Evolutionary conservation across 2,797 vertebrate genomes (phyloP).

Genomic region (Poecile montanus): DNA sequence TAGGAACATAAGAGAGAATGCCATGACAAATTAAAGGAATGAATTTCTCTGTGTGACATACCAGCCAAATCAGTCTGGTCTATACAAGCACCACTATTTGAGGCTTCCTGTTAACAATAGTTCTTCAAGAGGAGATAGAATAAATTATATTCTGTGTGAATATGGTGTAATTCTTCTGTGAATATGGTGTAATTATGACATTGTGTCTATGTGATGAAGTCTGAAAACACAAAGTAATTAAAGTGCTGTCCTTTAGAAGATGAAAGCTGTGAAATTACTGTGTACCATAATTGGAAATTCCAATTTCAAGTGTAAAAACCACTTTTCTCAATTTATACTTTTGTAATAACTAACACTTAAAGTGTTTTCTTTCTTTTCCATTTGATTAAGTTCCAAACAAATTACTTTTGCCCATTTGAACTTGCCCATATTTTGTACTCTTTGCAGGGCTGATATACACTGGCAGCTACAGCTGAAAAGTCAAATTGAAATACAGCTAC

Average conservation of each 20-base stretch:
- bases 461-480: conserved; percentile 15
- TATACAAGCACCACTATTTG: neutral
- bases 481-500: conserved; percentile 28
- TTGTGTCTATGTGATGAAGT: neutral
- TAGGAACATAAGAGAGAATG: neutral
- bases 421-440: neutral
- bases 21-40: neutral
- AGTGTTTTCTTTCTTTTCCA: neutral
- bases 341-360: neutral
- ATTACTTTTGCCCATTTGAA: neutral
- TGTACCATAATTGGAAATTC: neutral
- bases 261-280: neutral
- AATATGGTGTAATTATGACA: neutral
- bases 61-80: neutral
- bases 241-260: neutral
- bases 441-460: neutral
- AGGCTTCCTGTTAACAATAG: neutral
- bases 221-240: neutral
- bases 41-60: neutral
- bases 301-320: neutral
- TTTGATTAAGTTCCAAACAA: neutral
- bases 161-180: neutral
- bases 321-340: neutral
- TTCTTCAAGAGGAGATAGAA: neutral
- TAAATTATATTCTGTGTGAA: neutral